Percentiles rank a stretch among this genome's conserved stretches.
phyloP scores from a whole-genome alignment of 2,113 vertebrate genomes.

The Isichthys henryi region DNA sequence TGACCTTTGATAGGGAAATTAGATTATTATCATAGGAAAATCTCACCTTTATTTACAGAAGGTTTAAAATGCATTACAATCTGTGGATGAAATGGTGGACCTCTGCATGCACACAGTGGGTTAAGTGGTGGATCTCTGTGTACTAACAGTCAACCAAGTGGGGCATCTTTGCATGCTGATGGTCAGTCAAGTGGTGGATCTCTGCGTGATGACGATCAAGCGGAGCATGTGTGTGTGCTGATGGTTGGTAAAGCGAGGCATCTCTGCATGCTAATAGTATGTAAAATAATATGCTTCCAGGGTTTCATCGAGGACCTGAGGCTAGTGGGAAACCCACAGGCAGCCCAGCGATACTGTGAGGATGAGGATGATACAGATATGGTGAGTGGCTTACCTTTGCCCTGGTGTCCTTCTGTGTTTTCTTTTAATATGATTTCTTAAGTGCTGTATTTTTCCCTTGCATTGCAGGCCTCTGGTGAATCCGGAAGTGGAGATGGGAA shows the following conservation, averaged over 20 bases:
- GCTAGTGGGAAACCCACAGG: slow-evolving; percentile 67
- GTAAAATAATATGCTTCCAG: slow-evolving; percentile 47
- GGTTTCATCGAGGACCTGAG: slow-evolving; percentile 76
- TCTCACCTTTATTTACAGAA: neutral
- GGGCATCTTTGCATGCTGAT: neutral
- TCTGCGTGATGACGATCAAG: neutral
- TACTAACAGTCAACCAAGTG: neutral
- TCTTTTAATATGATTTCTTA: neutral
- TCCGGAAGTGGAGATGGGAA: slow-evolving; percentile 68
- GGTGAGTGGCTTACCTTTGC: slow-evolving; percentile 57
- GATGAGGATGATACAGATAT: slow-evolving; percentile 79
- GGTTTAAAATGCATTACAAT: neutral
- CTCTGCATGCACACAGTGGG: neutral
- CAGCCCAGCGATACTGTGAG: slow-evolving; percentile 70
- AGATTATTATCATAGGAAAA: neutral
- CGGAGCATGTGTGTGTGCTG: neutral
- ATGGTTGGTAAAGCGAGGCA: neutral
- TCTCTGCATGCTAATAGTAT: neutral
- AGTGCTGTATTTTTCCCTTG: neutral
- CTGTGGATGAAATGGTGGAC: neutral
- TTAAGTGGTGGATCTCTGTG: neutral
- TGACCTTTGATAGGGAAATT: neutral
- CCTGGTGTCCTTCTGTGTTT: neutral
- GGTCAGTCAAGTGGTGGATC: neutral
- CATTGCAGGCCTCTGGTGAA: slow-evolving; percentile 71